phyloP scores from a whole-genome alignment of 2,113 vertebrate genomes.

The Poeciliopsis turrubarensis region DNA sequence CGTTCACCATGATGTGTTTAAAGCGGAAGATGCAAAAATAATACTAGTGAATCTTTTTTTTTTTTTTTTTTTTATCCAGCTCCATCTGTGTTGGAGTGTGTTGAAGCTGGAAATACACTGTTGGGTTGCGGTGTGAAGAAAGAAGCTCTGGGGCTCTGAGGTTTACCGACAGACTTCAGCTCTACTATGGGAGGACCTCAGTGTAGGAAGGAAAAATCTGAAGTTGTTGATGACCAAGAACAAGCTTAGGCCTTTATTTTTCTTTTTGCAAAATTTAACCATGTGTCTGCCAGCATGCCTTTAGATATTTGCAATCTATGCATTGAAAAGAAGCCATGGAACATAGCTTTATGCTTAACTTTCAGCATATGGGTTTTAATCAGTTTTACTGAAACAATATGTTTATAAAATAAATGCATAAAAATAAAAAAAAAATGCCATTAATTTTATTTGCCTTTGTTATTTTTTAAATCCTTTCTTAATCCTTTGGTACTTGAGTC shows the following conservation, averaged over 20 bases:
- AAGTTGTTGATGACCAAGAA: too few relatives aligned
- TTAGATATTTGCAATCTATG: neutral
- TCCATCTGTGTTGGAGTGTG: conserved; percentile 49
- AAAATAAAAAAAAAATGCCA: neutral
- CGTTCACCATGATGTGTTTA: too few relatives aligned
- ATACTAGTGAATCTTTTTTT: too few relatives aligned
- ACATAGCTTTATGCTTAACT: too few relatives aligned
- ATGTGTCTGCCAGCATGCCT: neutral
- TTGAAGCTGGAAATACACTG: conserved; percentile 64
- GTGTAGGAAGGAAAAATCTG: too few relatives aligned
- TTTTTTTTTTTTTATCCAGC: conserved; percentile 46
- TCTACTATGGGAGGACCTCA: neutral
- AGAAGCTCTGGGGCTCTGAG: conserved; percentile 46
- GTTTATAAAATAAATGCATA: neutral
- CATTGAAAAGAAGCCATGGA: neutral
- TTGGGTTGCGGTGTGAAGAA: conserved; percentile 60
- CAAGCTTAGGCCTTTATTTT: neutral
- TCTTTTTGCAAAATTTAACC: neutral
- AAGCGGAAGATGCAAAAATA: too few relatives aligned
- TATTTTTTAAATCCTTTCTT: neutral
- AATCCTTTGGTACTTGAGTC: neutral
- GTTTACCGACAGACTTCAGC: neutral
- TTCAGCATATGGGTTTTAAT: neutral
- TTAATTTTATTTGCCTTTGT: neutral
- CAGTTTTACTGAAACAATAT: neutral